Evolutionary conservation across 1,140 invertebrate species (phyloP).

Genomic region (Harpegnathos saltator): DNA sequence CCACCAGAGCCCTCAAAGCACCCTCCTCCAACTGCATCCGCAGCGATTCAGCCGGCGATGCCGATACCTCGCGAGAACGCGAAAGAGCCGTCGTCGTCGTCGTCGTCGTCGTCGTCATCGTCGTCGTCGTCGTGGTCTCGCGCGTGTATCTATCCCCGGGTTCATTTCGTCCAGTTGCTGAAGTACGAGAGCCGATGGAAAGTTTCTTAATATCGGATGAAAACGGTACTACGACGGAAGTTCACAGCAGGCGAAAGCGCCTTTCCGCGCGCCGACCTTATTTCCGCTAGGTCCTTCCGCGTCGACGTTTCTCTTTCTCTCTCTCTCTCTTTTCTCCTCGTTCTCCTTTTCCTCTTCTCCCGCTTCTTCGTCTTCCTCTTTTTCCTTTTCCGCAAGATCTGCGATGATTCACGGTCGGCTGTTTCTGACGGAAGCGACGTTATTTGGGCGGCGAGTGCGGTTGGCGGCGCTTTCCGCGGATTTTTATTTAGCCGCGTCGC

Average conservation of each 20-base stretch:
- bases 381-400: slow-evolving; percentile 16
- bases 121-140: slow-evolving; percentile 5
- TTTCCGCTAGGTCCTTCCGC: slow-evolving; percentile 30
- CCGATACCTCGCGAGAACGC: background rate
- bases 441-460: slow-evolving; percentile 20
- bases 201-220: slow-evolving; percentile 83
- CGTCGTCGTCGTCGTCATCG: no score
- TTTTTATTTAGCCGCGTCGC: background rate
- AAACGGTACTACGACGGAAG: slow-evolving; percentile 57
- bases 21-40: background rate
- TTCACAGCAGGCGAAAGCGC: slow-evolving; percentile 46
- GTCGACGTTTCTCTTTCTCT: slow-evolving; percentile 13
- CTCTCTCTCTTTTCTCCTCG: background rate
- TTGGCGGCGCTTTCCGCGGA: background rate
- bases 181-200: slow-evolving; percentile 76
- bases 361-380: background rate
- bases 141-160: slow-evolving; percentile 56
- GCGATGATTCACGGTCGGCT: slow-evolving; percentile 34
- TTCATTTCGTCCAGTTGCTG: slow-evolving; percentile 69
- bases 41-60: slow-evolving; percentile 35
- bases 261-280: slow-evolving; percentile 39
- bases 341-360: background rate
- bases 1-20: no score
- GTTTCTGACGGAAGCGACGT: slow-evolving; percentile 26
- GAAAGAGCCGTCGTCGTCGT: no score